Evolutionary conservation across 2,888 invertebrate species (phyloP), one percentile per base, ranked within the genome.

Genomic region (Bugulina stolonifera): DNA sequence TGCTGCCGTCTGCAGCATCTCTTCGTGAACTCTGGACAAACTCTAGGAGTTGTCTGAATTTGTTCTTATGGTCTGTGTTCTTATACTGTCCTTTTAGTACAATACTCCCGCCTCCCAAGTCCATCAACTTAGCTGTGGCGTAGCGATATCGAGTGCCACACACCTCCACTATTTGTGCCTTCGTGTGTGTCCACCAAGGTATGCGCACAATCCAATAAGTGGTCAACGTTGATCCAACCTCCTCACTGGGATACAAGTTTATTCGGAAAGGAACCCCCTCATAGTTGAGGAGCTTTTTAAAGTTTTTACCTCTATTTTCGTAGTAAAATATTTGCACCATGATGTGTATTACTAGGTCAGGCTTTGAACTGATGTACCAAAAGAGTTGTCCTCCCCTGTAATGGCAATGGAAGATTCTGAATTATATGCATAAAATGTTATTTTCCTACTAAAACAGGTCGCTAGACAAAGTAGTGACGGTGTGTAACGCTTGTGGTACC

Each of bases 151-250:
- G 88, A 55, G 90, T 90, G 76, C 92, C 92, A 72, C 91, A 90
- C 73, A 92, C 90, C 85, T 93, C 92, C 73, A 92, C 90, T 77
- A 93, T 91, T 86, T 91, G 91, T 86, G 92, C 93, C 71, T 91
- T 88, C 79, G 90, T 90, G 72, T 90, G 87, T 77, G 91, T 90
- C 93, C 93, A 93, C 91, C 92, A 92, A 81, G 90, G 90, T 69
- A 91, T 91, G 83, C 91, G 91, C 80, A 93, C 88, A 72, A 91
- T 90, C 92, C 92, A 93, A 86, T 93, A 91, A 5, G 10, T 14
- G 72, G 91, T 91, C 71, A 91, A 91, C 71, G 91, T 90, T 54
- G 93, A 93, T 75, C 93, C 93, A 92, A 92, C 93, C 29, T 93
- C 92, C 83, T 93, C 93, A 84, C 93, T 93, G 1, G 93, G 92